Evolutionary conservation across 2,797 vertebrate species (phyloP), one percentile per base, ranked within the genome.

Genomic region (Poeciliopsis infans): DNA sequence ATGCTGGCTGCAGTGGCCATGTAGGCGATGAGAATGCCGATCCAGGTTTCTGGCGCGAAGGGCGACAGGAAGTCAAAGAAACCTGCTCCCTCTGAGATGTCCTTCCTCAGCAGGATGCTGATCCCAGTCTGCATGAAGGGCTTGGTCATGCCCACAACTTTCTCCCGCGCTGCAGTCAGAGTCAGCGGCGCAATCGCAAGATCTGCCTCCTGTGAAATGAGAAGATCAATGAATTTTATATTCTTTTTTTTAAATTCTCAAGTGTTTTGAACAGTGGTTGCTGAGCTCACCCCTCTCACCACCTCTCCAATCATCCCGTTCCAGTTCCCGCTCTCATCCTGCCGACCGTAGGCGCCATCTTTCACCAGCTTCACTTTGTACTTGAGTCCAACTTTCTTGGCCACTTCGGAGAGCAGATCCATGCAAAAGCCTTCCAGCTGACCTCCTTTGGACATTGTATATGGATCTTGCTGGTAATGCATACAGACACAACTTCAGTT

Each of bases 121-220:
- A 98, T 96, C 0, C 97, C 97, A 0, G 97, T 98, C 92, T 97
- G 96, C 95, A 98, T 96, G 95, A 97, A 98, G 0, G 97, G 97
- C 0, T 96, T 97, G 86, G 95, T 97, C 96, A 98, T 97, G 75
- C 94, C 96, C 12, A 98, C 95, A 1, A 78, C 96, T 69, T 94
- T 96, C 81, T 97, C 97, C 53, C 97, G 92, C 13, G 91, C 92
- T 0, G 97, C 96, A 0, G 97, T 97, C 72, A 98, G 95, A 0
- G 97, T 98, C 80, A 98, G 81, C 0, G 97, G 97, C 41, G 97
- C 97, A 39, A 98, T 93, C 0, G 97, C 97, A 5, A 98, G 93
- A 83, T 97, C 97, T 0, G 96, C 97, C 82, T 97, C 97, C 97
- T 98, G 74, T 0, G 25, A 16, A n/a, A 16, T 68, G 53, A 73